These are phyloP conservation scores for Bothrops jararaca DNA, from an alignment of 2,113 vertebrate species.

Conservation along the genomic window DNA sequence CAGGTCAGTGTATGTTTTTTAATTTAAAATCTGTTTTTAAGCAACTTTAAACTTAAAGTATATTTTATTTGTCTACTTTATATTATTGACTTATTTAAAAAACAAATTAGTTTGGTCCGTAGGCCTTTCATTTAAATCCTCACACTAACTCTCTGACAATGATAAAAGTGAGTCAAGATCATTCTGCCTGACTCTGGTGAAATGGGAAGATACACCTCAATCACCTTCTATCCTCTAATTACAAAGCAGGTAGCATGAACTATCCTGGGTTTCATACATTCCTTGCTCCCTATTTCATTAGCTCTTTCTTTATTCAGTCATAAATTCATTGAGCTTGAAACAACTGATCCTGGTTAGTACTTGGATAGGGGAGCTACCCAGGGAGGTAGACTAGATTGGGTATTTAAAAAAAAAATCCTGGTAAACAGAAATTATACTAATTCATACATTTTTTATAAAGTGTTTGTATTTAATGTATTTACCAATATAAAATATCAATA, in stretches of 20 bases:
- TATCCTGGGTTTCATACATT: neutral
- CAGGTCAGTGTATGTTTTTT: neutral
- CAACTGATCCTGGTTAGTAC: neutral
- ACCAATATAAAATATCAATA: neutral
- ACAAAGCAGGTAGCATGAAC: neutral
- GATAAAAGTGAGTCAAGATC: neutral
- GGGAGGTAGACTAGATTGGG: neutral
- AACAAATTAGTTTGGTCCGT: neutral
- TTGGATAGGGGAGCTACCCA: neutral
- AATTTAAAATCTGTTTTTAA: neutral
- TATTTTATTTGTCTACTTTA: neutral
- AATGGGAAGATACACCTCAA: neutral
- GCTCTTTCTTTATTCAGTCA: neutral
- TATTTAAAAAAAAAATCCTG: neutral
- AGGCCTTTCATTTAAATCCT: neutral
- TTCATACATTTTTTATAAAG: neutral
- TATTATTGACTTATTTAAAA: neutral
- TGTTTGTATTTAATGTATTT: neutral
- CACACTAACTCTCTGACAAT: neutral
- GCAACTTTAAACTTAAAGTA: neutral
- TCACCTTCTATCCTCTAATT: neutral
- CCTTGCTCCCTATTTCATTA: neutral
- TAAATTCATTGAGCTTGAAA: neutral
- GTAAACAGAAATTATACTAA: neutral
- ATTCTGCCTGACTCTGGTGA: neutral